Base-by-base conservation (phyloP, 2,888 invertebrate species). In the Macaria liturata region DNA sequence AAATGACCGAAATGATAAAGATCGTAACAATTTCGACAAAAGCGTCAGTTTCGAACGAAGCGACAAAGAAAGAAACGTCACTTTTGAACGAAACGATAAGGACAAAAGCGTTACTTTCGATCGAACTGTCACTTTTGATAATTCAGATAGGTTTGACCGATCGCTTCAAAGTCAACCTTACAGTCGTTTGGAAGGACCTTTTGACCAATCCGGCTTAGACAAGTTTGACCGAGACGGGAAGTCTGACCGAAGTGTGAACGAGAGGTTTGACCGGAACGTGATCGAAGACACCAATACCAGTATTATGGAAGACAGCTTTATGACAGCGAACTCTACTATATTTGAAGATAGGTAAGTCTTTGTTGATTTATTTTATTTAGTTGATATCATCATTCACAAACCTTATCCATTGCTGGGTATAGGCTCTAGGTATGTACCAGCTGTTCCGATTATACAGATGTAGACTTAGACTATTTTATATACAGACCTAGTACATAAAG, bases 331-430 rank as follows among this genome's bases (percentile, higher is more conserved):
- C 44, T 84, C 86, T 3, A 80, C 81, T 9, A 75, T 83, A 9
- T 91, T 79, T 65, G 91, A 91, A 8, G 91, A 91, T 44, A 88
- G 88, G 91, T 91, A 0, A 80, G 86, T 76, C 50, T 46, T 37
- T 37, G 4, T 34, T 37, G 7, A 7, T 2, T 34, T 34, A 6
- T 34, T 34, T 34, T 37, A 37, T 7, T 37, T 37, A 37, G 0
- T 37, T 6, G 34, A 37, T 37, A 7, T 37, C 20, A n/a, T n/a
- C n/a, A n/a, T n/a, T n/a, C n/a, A n/a, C n/a, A n/a, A n/a, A n/a
- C n/a, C n/a, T n/a, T n/a, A n/a, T n/a, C 20, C 20, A 20, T 2
- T 20, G 20, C 20, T 20, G 2, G 20, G 20, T 20, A 20, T 20
- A 20, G 20, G 20, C 20, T n/a, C n/a, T n/a, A n/a, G n/a, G n/a